phyloP scores from a whole-genome alignment of 2,888 invertebrate species.

The Drosophila niveifrons region DNA sequence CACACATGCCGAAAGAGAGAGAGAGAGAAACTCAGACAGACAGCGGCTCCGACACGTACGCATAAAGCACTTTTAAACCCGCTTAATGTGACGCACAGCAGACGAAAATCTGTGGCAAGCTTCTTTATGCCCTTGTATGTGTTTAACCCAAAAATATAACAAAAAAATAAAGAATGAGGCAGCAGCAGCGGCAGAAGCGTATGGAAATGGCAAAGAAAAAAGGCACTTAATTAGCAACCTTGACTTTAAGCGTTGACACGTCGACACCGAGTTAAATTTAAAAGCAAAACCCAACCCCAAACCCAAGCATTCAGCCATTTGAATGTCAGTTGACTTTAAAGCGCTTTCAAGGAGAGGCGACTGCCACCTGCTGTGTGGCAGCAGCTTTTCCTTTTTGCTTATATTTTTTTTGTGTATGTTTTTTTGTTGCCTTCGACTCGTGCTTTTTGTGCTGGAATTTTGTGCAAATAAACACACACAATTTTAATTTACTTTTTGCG shows the following conservation, averaged over 20 bases:
- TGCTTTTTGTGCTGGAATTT: slow-evolving; percentile 58
- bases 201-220: slow-evolving; percentile 27
- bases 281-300: slow-evolving; percentile 7
- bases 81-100: slow-evolving; percentile 61
- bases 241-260: slow-evolving; percentile 63
- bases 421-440: slow-evolving; percentile 19
- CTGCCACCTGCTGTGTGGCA: slow-evolving; percentile 11
- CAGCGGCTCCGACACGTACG: slow-evolving; percentile 45
- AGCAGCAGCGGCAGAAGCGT: neutral
- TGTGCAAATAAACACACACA: slow-evolving; percentile 75
- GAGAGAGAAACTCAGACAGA: slow-evolving; percentile 12
- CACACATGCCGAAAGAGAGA: neutral
- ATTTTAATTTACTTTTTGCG: slow-evolving; percentile 79
- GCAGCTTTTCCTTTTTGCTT: slow-evolving; percentile 42
- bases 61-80: slow-evolving; percentile 55
- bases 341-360: slow-evolving; percentile 27
- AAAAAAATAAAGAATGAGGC: slow-evolving; percentile 2
- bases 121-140: slow-evolving; percentile 42
- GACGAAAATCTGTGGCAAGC: slow-evolving; percentile 48
- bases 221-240: slow-evolving; percentile 77
- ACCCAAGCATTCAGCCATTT: neutral
- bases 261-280: slow-evolving; percentile 31
- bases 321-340: slow-evolving; percentile 35
- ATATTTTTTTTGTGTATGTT: neutral
- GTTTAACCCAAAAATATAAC: slow-evolving; percentile 33